Evolutionary conservation across 2,888 invertebrate genomes (phyloP), one percentile per base, ranked within the genome.

Genomic region (Tillus elongatus): DNA sequence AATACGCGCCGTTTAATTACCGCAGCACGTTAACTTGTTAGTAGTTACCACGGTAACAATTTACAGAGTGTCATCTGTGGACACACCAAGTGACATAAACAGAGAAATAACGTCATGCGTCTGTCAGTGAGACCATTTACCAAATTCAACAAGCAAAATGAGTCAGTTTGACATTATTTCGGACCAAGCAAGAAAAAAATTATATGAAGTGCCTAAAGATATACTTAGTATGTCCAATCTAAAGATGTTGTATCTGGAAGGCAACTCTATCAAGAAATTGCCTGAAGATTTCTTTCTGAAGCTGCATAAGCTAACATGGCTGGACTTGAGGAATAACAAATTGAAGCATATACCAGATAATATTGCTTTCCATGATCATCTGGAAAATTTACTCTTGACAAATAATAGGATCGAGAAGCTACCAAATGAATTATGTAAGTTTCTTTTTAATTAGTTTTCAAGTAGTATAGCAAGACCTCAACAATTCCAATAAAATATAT

Each of bases 331-430:
- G 48, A 71, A 75, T 42, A 82, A 82, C 56, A 53, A 66, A 36
- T 53, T 82, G 6, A 63, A 55, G 3, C 61, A 58, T 9, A 58
- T 82, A 35, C 80, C 82, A 2, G 59, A 52, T 41, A 66, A 69
- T 2, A 69, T 82, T 12, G 71, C 71, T 41, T 58, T 72, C 44
- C 81, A 82, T 47, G 55, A 55, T 33, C 60, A 56, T 44, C 66
- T 82, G 13, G 75, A 79, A 35, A 79, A 79, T 41, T 57, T 82
- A 35, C 61, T 82, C 12, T 56, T 82, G 15, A 73, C 78, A 58
- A 74, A 75, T 49, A 82, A 82, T 54, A 63, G 68, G 43, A 54
- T 82, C 14, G 67, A 71, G 35, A 58, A 61, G 37, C 56, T 82
- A 29, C 81, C 81, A 0, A 64, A 73, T 35, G 79, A 78, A 64